A percentile compares a stretch with the other conserved stretches of the same genome.
Conservation (phyloP, 92 coral and sea anemone species). For the Heliopora coerulea region DNA sequence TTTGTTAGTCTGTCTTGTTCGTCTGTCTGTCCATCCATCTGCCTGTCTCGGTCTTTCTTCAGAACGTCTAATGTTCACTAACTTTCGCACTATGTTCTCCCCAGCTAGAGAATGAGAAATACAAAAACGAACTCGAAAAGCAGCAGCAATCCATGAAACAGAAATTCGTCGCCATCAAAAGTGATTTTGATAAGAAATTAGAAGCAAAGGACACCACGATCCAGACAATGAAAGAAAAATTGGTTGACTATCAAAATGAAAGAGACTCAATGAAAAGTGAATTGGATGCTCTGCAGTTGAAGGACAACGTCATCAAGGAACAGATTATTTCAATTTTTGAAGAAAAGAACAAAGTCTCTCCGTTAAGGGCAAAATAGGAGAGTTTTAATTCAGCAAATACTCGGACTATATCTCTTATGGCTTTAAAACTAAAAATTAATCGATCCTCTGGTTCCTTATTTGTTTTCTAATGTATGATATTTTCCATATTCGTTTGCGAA, state of each 20-base stretch:
- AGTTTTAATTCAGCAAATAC: too few relatives aligned
- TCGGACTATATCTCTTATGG: too few relatives aligned
- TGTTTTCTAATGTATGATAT: too few relatives aligned
- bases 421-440: too few relatives aligned
- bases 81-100: too few relatives aligned
- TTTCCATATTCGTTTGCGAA: too few relatives aligned
- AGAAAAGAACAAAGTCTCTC: neutral
- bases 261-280: slow-evolving; percentile 4
- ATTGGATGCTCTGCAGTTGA: slow-evolving; percentile 6
- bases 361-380: too few relatives aligned
- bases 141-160: slow-evolving; percentile 4
- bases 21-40: too few relatives aligned
- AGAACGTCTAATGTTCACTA: too few relatives aligned
- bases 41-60: too few relatives aligned
- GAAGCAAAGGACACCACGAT: slow-evolving; percentile 11
- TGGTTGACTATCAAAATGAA: slow-evolving; percentile 3
- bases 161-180: neutral
- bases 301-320: slow-evolving; percentile 26
- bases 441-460: too few relatives aligned
- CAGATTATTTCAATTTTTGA: slow-evolving; percentile 28
- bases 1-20: neutral
- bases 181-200: slow-evolving; percentile 15
- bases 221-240: slow-evolving; percentile 14
- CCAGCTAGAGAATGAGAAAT: slow-evolving; percentile 22
- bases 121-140: neutral